These are phyloP conservation scores for Lates calcarifer DNA, from an alignment of 2,113 vertebrate species.

Conservation along the genomic window DNA sequence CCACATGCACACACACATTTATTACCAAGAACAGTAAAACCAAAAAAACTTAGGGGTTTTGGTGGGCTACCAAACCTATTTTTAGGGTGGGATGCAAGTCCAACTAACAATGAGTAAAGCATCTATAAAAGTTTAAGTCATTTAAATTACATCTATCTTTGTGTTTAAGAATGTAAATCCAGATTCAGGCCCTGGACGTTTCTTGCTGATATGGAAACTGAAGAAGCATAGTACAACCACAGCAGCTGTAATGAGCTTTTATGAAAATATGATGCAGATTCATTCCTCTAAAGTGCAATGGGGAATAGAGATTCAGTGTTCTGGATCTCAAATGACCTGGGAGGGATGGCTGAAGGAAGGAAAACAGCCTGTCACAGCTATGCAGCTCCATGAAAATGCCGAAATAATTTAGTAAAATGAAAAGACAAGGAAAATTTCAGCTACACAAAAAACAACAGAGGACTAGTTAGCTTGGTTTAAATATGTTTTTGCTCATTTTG, in stretches of 20 bases:
- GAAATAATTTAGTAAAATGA: background rate
- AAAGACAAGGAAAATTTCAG: constrained; percentile 23
- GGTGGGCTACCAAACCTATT: constrained; percentile 1
- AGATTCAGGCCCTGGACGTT: background rate
- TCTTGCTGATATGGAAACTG: constrained; percentile 29
- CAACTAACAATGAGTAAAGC: background rate
- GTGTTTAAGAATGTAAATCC: background rate
- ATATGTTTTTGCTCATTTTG: background rate
- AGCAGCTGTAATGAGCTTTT: constrained; percentile 31
- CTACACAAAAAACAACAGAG: constrained; percentile 20
- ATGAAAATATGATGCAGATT: background rate
- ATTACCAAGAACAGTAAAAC: constrained; percentile 70
- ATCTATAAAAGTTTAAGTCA: background rate
- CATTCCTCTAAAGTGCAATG: constrained; percentile 19
- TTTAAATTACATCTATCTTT: background rate
- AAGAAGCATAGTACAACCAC: constrained; percentile 19
- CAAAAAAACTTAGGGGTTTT: constrained; percentile 50
- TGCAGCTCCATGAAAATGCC: constrained; percentile 14
- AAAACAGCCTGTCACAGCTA: constrained; percentile 3
- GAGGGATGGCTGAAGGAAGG: background rate
- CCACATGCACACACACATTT: constrained; percentile 29
- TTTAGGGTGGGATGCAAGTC: constrained; percentile 25
- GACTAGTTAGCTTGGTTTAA: constrained; percentile 16
- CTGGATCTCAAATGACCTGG: constrained; percentile 2
- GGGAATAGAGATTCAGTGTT: background rate